phyloP scores from a whole-genome alignment of 2,888 invertebrate genomes.

The Himalopsyche anomala region DNA sequence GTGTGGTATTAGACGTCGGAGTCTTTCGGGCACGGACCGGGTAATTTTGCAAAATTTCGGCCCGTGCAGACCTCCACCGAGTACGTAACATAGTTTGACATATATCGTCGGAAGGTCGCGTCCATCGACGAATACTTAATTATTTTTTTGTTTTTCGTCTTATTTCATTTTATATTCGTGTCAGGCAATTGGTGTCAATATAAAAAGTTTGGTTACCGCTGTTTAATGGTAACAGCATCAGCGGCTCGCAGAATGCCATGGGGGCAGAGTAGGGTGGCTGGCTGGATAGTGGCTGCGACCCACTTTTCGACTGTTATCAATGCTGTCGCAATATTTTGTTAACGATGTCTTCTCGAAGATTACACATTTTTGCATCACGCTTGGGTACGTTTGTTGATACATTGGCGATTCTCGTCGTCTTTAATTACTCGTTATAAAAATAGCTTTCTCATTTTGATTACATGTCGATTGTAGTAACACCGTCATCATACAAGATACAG shows the following conservation, averaged over 20 bases:
- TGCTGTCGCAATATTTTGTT: conserved; percentile 4
- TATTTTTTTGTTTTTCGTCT: too few relatives aligned
- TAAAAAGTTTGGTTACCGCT: neutral
- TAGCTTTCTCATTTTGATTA: neutral
- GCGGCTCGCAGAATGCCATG: neutral
- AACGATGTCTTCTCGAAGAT: conserved; percentile 12
- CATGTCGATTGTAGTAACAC: neutral
- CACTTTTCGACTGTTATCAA: conserved; percentile 31
- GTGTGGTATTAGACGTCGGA: too few relatives aligned
- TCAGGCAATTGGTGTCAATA: too few relatives aligned
- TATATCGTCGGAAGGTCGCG: too few relatives aligned
- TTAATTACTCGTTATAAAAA: too few relatives aligned
- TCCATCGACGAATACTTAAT: too few relatives aligned
- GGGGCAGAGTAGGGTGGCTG: conserved; percentile 19
- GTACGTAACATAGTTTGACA: too few relatives aligned
- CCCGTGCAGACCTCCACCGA: too few relatives aligned
- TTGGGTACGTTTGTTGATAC: neutral
- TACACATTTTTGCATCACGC: neutral
- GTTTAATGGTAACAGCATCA: neutral
- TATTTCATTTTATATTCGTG: too few relatives aligned
- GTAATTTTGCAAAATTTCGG: too few relatives aligned
- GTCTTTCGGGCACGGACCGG: too few relatives aligned
- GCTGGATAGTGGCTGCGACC: conserved; percentile 7
- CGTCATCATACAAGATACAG: neutral
- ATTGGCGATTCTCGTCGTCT: too few relatives aligned